Evolutionary conservation across 2,113 vertebrate species (phyloP).

Genomic region (Percina caprodes): DNA sequence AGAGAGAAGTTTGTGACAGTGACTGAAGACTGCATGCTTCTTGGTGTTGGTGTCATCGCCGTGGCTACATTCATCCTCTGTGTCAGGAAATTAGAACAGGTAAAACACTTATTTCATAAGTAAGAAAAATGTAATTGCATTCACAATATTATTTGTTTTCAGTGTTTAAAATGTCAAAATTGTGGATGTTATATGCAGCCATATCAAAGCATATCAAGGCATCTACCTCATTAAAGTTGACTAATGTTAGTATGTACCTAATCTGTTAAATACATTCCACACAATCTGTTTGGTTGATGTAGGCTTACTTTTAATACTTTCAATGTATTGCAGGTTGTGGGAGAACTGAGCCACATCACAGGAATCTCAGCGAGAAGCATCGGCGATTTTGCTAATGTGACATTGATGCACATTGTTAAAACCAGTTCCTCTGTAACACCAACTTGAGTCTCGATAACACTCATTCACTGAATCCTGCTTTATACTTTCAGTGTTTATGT

Average conservation of each 20-base stretch:
- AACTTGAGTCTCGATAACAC: not conserved
- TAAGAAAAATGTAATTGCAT: not conserved
- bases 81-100: slow-evolving; percentile 86
- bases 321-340: slow-evolving; percentile 83
- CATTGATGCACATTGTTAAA: slow-evolving; percentile 82
- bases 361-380: slow-evolving; percentile 89
- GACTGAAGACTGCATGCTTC: slow-evolving; percentile 94
- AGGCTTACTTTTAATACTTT: not conserved
- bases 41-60: slow-evolving; percentile 90
- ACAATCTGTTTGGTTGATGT: not conserved
- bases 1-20: slow-evolving; percentile 92
- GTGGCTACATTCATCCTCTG: slow-evolving; percentile 88
- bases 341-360: slow-evolving; percentile 90
- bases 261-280: not conserved
- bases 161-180: not conserved
- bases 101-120: slow-evolving; percentile 55
- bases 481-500: not conserved
- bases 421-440: slow-evolving; percentile 34
- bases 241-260: not conserved
- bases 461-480: not conserved
- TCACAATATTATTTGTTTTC: not conserved
- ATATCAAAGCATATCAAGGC: not conserved
- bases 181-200: not conserved
- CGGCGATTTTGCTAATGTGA: slow-evolving; percentile 84
- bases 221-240: not conserved